Evolutionary conservation across 2,797 vertebrate species (phyloP).

Genomic region (Fratercula arctica): DNA sequence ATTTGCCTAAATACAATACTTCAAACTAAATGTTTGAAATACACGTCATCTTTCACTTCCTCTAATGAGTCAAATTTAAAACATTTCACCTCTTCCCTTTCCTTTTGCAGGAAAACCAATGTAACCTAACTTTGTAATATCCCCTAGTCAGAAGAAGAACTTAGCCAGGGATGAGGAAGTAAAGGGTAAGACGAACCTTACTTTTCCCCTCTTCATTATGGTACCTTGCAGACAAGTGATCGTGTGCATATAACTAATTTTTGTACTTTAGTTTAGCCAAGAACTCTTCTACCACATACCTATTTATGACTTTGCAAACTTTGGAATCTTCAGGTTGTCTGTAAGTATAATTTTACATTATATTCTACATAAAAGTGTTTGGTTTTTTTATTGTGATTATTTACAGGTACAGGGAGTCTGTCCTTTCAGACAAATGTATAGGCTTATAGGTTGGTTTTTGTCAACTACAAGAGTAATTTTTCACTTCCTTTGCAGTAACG

Average conservation of each 20-base stretch:
- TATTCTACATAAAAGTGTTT: background rate
- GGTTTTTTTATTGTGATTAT: background rate
- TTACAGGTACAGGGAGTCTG: background rate
- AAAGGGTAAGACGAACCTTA: background rate
- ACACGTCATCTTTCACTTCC: background rate
- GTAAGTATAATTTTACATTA: conserved; percentile 75
- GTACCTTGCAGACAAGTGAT: background rate
- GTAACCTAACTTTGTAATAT: background rate
- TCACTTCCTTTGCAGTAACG: background rate
- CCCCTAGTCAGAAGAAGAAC: background rate
- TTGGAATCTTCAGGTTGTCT: conserved; percentile 85
- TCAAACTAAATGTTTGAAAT: background rate
- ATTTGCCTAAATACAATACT: background rate
- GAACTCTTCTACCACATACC: conserved; percentile 91
- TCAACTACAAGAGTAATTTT: background rate
- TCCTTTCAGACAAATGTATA: background rate
- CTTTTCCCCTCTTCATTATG: background rate
- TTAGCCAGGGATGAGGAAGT: background rate
- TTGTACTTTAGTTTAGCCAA: conserved; percentile 77
- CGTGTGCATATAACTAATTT: background rate
- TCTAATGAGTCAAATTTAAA: background rate
- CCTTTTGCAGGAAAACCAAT: background rate
- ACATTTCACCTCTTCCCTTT: background rate
- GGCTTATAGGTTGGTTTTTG: background rate
- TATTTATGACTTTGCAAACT: conserved; percentile 91